A percentile compares a stretch with the other conserved stretches of the same genome.
Conservation (phyloP, 2,113 vertebrate species). For the Ornithorhynchus anatinus region DNA sequence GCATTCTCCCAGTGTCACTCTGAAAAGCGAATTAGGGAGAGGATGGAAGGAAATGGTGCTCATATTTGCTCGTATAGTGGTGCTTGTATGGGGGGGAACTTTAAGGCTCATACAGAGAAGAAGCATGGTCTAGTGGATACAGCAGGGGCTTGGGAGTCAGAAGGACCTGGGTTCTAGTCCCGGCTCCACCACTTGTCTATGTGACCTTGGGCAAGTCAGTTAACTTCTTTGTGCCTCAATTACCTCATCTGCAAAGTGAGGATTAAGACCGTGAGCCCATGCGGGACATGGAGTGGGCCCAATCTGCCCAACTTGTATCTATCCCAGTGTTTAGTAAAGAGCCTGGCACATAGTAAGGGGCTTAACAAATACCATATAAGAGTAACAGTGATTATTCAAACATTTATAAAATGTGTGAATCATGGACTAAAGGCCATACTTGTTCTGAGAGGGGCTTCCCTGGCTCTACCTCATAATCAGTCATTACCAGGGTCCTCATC, state of each 20-base stretch:
- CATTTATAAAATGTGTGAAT: background rate
- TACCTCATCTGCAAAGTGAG: background rate
- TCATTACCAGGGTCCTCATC: too few relatives aligned
- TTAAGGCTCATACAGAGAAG: too few relatives aligned
- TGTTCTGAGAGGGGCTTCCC: background rate
- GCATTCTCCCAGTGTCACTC: too few relatives aligned
- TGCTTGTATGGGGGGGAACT: too few relatives aligned
- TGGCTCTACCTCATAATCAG: background rate
- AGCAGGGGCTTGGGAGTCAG: too few relatives aligned
- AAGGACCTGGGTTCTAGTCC: too few relatives aligned
- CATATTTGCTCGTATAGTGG: too few relatives aligned
- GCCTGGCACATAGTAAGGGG: background rate
- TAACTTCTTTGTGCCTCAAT: background rate
- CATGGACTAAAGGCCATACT: background rate
- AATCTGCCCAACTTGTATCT: background rate
- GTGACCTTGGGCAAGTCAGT: conserved; percentile 11
- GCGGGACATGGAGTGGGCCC: background rate
- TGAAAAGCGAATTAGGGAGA: too few relatives aligned
- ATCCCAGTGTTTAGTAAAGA: background rate
- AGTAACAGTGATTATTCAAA: background rate
- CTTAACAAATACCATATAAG: background rate
- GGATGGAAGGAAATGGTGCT: too few relatives aligned
- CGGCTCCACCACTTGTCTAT: too few relatives aligned
- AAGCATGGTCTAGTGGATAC: too few relatives aligned
- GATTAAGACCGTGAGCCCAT: background rate